Evolutionary conservation across 2,797 vertebrate genomes (phyloP).

Genomic region (Luscinia luscinia): DNA sequence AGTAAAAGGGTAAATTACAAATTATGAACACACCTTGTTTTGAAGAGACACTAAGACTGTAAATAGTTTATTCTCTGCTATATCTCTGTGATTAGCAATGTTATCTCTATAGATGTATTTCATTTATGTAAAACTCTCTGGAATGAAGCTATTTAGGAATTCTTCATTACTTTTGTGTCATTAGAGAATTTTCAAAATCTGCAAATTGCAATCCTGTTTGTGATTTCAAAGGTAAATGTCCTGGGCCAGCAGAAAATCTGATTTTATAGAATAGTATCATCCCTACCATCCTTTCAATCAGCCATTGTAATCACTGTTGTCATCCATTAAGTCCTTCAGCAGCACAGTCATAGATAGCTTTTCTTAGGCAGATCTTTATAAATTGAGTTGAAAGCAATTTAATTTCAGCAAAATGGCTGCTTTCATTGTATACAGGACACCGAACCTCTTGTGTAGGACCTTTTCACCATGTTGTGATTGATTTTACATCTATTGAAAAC

Average conservation of each 20-base stretch:
- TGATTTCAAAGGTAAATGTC: background rate
- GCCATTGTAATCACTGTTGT: background rate
- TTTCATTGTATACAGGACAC: conserved; percentile 67
- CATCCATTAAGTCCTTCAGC: background rate
- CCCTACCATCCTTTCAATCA: background rate
- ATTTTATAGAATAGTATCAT: background rate
- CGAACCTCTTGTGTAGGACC: conserved; percentile 56
- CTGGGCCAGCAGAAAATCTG: background rate
- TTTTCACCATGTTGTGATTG: conserved; percentile 71
- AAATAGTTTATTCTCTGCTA: background rate
- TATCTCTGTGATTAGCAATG: background rate
- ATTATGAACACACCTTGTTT: background rate
- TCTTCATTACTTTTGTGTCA: background rate
- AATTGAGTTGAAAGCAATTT: conserved; percentile 27
- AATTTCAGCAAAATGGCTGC: conserved; percentile 66
- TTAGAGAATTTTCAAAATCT: background rate
- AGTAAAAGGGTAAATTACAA: background rate
- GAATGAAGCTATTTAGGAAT: background rate
- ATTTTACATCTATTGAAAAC: conserved; percentile 69
- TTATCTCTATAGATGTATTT: background rate
- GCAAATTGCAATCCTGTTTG: background rate
- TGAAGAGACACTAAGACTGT: background rate
- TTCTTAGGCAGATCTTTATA: conserved; percentile 18
- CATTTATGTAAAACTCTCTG: background rate
- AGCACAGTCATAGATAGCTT: background rate